phyloP scores from a whole-genome alignment of 2,797 vertebrate species.

The Sylvia borin region DNA sequence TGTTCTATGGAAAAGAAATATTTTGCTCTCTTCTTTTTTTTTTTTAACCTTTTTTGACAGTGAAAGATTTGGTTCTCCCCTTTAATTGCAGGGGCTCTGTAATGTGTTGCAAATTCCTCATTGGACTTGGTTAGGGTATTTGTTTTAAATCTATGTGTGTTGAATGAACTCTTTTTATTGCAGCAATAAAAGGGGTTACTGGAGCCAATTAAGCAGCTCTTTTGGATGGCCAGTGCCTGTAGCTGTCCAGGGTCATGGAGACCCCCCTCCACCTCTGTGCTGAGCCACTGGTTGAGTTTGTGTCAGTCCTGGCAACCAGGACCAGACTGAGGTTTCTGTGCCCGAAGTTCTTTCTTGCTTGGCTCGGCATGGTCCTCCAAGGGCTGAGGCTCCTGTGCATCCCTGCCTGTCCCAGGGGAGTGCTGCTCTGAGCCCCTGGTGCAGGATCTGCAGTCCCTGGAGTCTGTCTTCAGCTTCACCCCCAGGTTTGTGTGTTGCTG shows the following conservation, averaged over 20 bases:
- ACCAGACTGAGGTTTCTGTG: not conserved
- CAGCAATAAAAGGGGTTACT: constrained; percentile 15
- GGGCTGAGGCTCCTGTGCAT: not conserved
- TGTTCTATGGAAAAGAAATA: accelerated
- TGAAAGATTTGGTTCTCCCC: not conserved
- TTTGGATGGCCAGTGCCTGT: not conserved
- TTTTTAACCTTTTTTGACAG: not conserved
- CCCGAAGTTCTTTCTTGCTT: accelerated
- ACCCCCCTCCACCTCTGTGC: not conserved
- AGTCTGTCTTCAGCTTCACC: not conserved
- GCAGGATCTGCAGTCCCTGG: not conserved
- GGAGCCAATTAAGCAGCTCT: constrained; percentile 16
- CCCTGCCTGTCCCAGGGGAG: not conserved
- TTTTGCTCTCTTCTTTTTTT: not conserved
- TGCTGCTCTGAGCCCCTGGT: not conserved
- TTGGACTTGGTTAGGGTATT: not conserved
- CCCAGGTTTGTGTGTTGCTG: not conserved
- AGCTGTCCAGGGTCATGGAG: not conserved
- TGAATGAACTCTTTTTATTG: constrained; percentile 42
- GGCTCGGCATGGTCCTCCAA: not conserved
- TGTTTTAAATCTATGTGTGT: not conserved
- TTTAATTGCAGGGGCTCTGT: not conserved
- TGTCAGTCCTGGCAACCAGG: not conserved
- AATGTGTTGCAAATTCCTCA: not conserved
- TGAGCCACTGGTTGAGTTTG: not conserved